Evolutionary conservation across 2,888 invertebrate species (phyloP).

Genomic region (Pegoplata infirma): DNA sequence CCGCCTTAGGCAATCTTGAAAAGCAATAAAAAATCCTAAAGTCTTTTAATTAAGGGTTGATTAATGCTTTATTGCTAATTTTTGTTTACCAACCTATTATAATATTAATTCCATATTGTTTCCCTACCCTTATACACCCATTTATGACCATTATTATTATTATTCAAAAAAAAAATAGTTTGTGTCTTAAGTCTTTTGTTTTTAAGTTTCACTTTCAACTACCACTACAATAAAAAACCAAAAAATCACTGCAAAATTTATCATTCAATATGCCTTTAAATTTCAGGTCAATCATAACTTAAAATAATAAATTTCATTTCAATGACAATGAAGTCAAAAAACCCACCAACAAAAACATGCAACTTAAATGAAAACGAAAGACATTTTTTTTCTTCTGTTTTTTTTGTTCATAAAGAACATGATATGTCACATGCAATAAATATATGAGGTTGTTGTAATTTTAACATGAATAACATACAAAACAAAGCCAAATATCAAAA

Average conservation of each 20-base stretch:
- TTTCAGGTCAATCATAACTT: constrained; percentile 51
- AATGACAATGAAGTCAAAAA: constrained; percentile 23
- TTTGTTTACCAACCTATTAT: too few relatives aligned
- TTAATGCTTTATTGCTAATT: too few relatives aligned
- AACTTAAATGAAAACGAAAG: constrained; percentile 27
- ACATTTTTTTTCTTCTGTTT: background rate
- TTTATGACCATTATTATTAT: too few relatives aligned
- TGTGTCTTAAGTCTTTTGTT: background rate
- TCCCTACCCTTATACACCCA: too few relatives aligned
- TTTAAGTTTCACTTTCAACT: constrained; percentile 6
- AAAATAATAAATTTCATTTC: constrained; percentile 16
- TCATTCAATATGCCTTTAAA: background rate
- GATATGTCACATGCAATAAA: constrained; percentile 60
- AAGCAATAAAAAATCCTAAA: too few relatives aligned
- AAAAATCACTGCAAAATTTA: background rate
- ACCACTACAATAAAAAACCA: background rate
- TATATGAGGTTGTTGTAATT: constrained; percentile 42
- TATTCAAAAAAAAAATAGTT: background rate
- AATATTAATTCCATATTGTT: too few relatives aligned
- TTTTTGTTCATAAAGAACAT: constrained; percentile 42
- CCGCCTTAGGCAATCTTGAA: too few relatives aligned
- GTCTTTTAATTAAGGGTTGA: too few relatives aligned
- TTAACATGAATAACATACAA: constrained; percentile 25
- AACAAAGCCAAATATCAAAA: background rate
- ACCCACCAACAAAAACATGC: constrained; percentile 18